phyloP scores from a whole-genome alignment of 2,888 invertebrate genomes.

The Automeris io region DNA sequence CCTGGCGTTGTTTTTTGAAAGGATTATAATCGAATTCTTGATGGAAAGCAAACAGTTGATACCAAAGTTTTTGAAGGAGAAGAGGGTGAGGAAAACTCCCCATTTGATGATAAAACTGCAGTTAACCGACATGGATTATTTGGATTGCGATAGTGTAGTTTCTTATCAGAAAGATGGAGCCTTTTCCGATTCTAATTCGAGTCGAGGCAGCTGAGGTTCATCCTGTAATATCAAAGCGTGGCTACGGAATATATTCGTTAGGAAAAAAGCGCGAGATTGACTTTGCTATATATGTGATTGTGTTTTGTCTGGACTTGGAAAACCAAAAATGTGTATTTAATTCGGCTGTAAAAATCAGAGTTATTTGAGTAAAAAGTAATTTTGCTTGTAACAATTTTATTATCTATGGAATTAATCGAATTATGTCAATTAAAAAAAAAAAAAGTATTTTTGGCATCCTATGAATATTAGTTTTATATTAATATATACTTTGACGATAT shows the following conservation, averaged over 20 bases:
- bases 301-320: no score
- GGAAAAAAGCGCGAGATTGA: not conserved
- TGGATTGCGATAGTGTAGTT: slow-evolving; percentile 44
- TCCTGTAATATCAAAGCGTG: slow-evolving; percentile 7
- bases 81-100: slow-evolving; percentile 52
- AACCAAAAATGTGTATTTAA: no score
- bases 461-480: no score
- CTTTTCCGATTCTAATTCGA: slow-evolving; percentile 26
- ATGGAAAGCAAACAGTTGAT: slow-evolving; percentile 57
- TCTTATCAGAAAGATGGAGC: slow-evolving; percentile 38
- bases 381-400: no score
- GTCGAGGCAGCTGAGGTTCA: slow-evolving; percentile 26
- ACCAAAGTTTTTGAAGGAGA: slow-evolving; percentile 57
- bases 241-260: not conserved
- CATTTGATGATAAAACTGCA: slow-evolving; percentile 53
- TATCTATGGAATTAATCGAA: no score
- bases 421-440: no score
- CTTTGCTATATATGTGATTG: no score
- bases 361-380: no score
- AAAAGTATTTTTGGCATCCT: no score
- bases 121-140: slow-evolving; percentile 55
- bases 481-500: no score
- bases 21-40: slow-evolving; percentile 54
- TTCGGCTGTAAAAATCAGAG: no score
- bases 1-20: slow-evolving; percentile 57